A percentile compares a stretch with the other conserved stretches of the same genome.
Evolutionary conservation across 2,888 invertebrate genomes (phyloP).

Genomic region (Megastigmus dorsalis): DNA sequence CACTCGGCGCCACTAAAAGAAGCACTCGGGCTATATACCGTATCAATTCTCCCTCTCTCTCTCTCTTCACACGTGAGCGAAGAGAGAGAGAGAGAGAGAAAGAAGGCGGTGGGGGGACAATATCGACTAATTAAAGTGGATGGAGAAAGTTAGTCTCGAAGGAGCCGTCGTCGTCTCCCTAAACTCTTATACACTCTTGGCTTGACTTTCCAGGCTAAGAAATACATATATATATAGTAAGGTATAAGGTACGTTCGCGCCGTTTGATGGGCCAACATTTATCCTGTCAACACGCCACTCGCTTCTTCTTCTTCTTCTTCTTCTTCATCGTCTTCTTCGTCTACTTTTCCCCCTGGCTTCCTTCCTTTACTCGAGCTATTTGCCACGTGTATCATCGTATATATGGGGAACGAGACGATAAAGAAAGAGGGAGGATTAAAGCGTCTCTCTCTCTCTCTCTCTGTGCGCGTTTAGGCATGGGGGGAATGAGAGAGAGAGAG

Average conservation of each 20-base stretch:
- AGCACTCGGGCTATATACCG: conserved; percentile 1
- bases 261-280: conserved; percentile 27
- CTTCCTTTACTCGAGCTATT: background rate
- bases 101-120: conserved; percentile 8
- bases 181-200: no score
- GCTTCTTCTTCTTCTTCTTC: background rate
- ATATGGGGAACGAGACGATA: background rate
- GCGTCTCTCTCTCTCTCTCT: no score
- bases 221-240: no score
- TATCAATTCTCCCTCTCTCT: conserved; percentile 19
- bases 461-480: background rate
- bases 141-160: conserved; percentile 14
- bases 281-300: conserved; percentile 49
- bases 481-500: background rate
- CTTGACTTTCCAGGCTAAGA: no score
- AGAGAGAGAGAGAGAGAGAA: conserved; percentile 1
- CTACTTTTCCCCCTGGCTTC: background rate
- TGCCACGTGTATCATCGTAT: background rate
- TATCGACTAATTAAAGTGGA: conserved; percentile 46
- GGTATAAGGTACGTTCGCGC: conserved; percentile 19
- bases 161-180: background rate
- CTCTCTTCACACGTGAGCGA: background rate
- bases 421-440: no score
- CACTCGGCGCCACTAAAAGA: conserved; percentile 14
- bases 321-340: background rate